A percentile compares a stretch with the other conserved stretches of the same genome.
Conservation (phyloP, 1,140 invertebrate genomes). For the Lepidurus arcticus region DNA sequence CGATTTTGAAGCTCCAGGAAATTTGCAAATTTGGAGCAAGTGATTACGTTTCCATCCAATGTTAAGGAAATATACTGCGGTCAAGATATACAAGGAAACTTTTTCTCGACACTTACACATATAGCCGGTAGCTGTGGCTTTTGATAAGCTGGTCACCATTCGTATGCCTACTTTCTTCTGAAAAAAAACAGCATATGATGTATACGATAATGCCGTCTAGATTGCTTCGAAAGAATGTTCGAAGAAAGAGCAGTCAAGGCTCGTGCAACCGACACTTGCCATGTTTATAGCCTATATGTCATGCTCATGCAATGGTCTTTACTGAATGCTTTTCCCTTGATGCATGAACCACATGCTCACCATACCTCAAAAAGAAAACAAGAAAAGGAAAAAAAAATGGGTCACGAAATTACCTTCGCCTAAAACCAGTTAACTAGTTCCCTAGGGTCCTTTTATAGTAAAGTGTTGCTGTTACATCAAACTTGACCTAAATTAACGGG, state of each 20-base stretch:
- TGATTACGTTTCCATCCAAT: too few relatives aligned
- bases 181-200: too few relatives aligned
- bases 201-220: too few relatives aligned
- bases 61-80: too few relatives aligned
- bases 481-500: background rate
- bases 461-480: background rate
- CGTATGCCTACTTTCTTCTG: too few relatives aligned
- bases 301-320: background rate
- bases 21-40: too few relatives aligned
- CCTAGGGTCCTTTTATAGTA: background rate
- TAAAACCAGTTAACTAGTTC: background rate
- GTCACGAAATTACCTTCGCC: conserved; percentile 1
- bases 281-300: background rate
- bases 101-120: too few relatives aligned
- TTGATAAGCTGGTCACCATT: too few relatives aligned
- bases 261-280: background rate
- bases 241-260: background rate
- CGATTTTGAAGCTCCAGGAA: too few relatives aligned
- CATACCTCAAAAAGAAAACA: background rate
- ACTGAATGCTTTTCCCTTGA: background rate
- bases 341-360: background rate
- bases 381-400: background rate
- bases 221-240: background rate
- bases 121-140: too few relatives aligned
- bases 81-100: too few relatives aligned